phyloP scores from a whole-genome alignment of 2,797 vertebrate genomes.

The Sebastes ruberrimus region DNA sequence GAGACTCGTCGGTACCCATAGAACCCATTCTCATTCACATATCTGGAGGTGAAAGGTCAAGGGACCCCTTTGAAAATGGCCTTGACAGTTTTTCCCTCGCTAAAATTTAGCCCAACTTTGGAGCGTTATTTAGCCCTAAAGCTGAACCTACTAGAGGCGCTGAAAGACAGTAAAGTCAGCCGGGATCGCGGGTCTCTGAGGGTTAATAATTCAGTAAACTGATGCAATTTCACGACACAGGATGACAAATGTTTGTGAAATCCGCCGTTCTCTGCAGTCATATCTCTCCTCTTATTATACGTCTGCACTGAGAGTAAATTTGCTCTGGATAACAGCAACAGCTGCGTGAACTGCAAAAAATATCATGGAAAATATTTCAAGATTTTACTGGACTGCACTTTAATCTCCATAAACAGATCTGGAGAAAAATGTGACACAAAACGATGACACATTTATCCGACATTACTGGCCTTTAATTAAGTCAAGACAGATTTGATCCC shows the following conservation, averaged over 20 bases:
- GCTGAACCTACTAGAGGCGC: too few species aligned
- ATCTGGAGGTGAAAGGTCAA: too few species aligned
- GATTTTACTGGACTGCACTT: neutral
- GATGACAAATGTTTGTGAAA: constrained; percentile 9
- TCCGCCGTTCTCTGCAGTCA: neutral
- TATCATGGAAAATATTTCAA: neutral
- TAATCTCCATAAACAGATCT: neutral
- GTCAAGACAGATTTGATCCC: neutral
- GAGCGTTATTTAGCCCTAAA: too few species aligned
- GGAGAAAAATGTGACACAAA: neutral
- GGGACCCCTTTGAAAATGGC: too few species aligned
- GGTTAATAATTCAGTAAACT: neutral
- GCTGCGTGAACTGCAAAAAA: neutral
- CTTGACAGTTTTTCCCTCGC: too few species aligned
- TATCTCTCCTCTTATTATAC: constrained; percentile 4
- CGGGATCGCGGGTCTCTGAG: too few species aligned
- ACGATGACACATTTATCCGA: neutral
- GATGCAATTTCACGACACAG: neutral
- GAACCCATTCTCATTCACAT: too few species aligned
- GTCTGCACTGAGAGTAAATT: constrained; percentile 26
- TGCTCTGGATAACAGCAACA: constrained; percentile 4
- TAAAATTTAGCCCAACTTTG: too few species aligned
- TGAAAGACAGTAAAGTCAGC: too few species aligned
- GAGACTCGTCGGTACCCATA: too few species aligned
- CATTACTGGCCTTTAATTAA: neutral